Evolutionary conservation across 2,888 invertebrate species (phyloP).

Genomic region (Deilephila porcellus): DNA sequence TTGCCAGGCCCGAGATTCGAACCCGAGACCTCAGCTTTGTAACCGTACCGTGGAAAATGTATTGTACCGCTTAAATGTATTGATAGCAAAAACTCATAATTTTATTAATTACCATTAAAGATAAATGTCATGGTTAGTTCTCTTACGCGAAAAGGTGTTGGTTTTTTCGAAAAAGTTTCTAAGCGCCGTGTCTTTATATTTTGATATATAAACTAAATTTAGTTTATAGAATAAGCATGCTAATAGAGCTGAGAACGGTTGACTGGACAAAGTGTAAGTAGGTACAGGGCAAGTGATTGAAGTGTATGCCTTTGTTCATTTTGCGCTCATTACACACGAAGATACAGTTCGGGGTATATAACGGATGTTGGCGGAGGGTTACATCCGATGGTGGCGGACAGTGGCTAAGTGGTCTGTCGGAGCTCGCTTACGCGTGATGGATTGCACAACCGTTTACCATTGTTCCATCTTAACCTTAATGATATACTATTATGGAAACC

Average conservation of each 20-base stretch:
- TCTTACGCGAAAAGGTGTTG: too few relatives aligned
- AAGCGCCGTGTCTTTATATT: not conserved
- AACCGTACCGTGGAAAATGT: too few relatives aligned
- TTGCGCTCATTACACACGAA: slow-evolving; percentile 49
- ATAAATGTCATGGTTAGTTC: too few relatives aligned
- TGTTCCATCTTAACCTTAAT: slow-evolving; percentile 57
- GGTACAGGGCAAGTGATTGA: slow-evolving; percentile 41
- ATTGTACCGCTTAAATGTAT: too few relatives aligned
- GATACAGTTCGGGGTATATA: slow-evolving; percentile 39
- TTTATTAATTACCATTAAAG: too few relatives aligned
- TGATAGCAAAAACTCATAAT: too few relatives aligned
- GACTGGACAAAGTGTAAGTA: slow-evolving; percentile 4
- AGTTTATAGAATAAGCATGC: not conserved
- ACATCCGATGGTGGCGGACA: slow-evolving; percentile 65
- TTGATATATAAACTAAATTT: not conserved
- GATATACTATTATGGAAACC: slow-evolving; percentile 28
- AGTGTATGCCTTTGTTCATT: slow-evolving; percentile 53
- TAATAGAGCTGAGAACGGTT: not conserved
- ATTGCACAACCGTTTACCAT: slow-evolving; percentile 63
- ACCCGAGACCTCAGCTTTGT: too few relatives aligned
- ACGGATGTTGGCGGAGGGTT: slow-evolving; percentile 61
- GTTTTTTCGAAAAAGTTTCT: too few relatives aligned
- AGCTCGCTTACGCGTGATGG: slow-evolving; percentile 73
- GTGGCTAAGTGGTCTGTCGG: slow-evolving; percentile 78
- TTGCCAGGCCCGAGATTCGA: too few relatives aligned